Percentiles rank a stretch among this genome's conserved stretches.
These are phyloP conservation scores for Trichonephila clavipes DNA, from an alignment of 1,140 invertebrate genomes.

Conservation along the genomic window DNA sequence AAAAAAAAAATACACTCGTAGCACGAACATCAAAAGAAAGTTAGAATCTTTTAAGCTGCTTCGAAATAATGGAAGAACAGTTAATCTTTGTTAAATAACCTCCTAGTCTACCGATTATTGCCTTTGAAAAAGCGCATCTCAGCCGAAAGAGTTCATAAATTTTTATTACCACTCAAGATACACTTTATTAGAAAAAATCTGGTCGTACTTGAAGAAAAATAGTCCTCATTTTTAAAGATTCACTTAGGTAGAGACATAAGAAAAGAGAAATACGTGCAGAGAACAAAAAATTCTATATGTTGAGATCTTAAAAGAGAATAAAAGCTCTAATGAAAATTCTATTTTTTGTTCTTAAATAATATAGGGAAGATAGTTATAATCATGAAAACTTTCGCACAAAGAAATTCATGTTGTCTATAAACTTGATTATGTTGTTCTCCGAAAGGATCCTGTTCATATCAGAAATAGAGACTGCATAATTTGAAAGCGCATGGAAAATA, in stretches of 20 bases:
- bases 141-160: slow-evolving; percentile 19
- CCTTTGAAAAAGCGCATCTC: background rate
- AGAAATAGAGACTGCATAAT: too few species aligned
- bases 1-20: background rate
- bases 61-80: background rate
- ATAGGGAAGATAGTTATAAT: too few species aligned
- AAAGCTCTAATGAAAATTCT: too few species aligned
- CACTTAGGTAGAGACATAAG: background rate
- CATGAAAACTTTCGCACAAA: too few species aligned
- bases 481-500: too few species aligned
- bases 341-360: too few species aligned
- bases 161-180: slow-evolving; percentile 5
- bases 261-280: background rate
- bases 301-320: too few species aligned
- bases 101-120: background rate
- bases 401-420: too few species aligned
- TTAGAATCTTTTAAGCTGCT: background rate
- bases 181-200: background rate
- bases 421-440: too few species aligned
- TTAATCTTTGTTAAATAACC: slow-evolving; percentile 12
- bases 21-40: background rate
- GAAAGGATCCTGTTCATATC: too few species aligned
- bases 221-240: background rate
- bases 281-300: background rate
- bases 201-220: background rate